Conservation (phyloP, 2,888 invertebrate species). For the Epinotia ramella region DNA sequence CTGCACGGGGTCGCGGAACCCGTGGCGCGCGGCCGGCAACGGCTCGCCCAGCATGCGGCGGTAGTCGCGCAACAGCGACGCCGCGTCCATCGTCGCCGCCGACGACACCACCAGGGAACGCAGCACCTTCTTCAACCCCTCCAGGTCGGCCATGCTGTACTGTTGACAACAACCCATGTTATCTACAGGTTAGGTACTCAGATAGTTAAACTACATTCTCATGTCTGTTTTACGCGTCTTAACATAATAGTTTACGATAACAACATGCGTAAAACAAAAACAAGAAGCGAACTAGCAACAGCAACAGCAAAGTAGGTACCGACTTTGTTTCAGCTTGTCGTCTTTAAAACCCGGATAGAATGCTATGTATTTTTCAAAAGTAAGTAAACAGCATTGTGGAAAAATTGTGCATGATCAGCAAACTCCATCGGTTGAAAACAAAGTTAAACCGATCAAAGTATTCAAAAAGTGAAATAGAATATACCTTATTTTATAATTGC, state of each 20-base stretch:
- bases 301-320: neutral
- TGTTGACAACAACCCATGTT: neutral
- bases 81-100: slow-evolving; percentile 68
- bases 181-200: neutral
- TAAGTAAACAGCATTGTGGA: neutral
- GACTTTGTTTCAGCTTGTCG: neutral
- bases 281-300: neutral
- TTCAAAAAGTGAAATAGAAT: neutral
- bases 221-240: neutral
- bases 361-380: neutral
- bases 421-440: slow-evolving; percentile 11
- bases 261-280: neutral
- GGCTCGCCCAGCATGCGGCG: slow-evolving; percentile 65
- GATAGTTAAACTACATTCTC: neutral
- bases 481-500: slow-evolving; percentile 7
- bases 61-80: slow-evolving; percentile 70
- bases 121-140: slow-evolving; percentile 65
- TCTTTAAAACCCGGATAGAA: neutral
- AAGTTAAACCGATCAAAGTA: neutral
- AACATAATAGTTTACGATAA: neutral
- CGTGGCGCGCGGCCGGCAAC: slow-evolving; percentile 65
- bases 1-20: slow-evolving; percentile 63
- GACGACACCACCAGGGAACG: slow-evolving; percentile 76
- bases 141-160: slow-evolving; percentile 62
- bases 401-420: slow-evolving; percentile 20